Evolutionary conservation across 2,797 vertebrate genomes (phyloP), one percentile per base, ranked within the genome.

Genomic region (Danionella dracula): DNA sequence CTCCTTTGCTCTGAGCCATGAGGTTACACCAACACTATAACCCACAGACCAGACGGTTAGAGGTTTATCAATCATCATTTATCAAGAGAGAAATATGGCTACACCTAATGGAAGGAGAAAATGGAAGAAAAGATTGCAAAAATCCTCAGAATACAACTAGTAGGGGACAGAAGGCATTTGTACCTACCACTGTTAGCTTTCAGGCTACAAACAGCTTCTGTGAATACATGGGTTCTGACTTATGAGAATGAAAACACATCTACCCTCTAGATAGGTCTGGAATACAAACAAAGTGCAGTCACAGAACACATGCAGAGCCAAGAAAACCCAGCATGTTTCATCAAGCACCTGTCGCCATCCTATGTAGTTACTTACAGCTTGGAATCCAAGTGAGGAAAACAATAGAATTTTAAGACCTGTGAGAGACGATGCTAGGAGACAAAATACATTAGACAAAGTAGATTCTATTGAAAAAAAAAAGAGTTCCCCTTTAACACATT

Each of bases 241-340:
- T 66, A 66, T 48, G 63, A 32, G 55, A 11, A 0, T 5, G 12
- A 56, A 56, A 2, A 10, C 1, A 5, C n/a, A 62, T 73, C 21
- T 65, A 61, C 69, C 7, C 9, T 57, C 20, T 11, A 54, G 31
- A n/a, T 50, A 34, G 73, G 31, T 29, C 54, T 46, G 68, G 77
- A 79, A 76, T 83, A 76, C 78, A 77, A 82, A 65, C 68, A 71
- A 80, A 76, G 70, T 71, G 44, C 69, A 41, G 63, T 21, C 41
- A 76, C 67, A 76, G 79, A 38, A 38, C 32, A 4, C 48, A 35
- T 29, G 37, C 32, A 29, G 41, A 48, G 21, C 71, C 76, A 61
- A 74, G 31, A 83, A 82, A 81, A 84, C 83, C 82, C 87, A 86
- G 85, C 83, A 84, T 84, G 81, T 86, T 85, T 84, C 79, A 86